Percentiles rank a stretch among this genome's conserved stretches.
Conservation (phyloP, 2,797 vertebrate genomes). For the Siniperca undulata region DNA sequence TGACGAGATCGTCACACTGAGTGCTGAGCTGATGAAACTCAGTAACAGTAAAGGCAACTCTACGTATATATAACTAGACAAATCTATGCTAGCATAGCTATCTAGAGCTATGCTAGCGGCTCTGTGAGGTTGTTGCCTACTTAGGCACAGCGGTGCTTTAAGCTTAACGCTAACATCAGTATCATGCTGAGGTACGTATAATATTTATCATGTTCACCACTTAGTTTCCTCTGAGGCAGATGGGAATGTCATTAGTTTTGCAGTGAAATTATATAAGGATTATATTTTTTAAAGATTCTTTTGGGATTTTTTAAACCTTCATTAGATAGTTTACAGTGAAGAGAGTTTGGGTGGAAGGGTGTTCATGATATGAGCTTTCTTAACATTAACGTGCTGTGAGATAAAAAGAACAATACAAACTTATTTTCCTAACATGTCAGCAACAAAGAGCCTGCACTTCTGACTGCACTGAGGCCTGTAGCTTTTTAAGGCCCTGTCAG, state of each 20-base stretch:
- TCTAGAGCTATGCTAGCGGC: not conserved
- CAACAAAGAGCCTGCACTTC: constrained; percentile 5
- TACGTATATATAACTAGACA: not conserved
- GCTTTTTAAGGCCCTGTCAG: constrained; percentile 41
- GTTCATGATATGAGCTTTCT: not conserved
- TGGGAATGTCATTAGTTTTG: not conserved
- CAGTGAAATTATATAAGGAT: not conserved
- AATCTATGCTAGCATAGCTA: too few relatives aligned
- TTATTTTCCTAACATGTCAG: not conserved
- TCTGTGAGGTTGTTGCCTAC: not conserved
- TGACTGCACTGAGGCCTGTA: constrained; percentile 19
- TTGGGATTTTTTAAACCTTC: not conserved
- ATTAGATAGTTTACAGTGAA: not conserved
- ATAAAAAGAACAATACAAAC: constrained; percentile 13
- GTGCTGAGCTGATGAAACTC: too few relatives aligned
- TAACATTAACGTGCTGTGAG: constrained; percentile 2
- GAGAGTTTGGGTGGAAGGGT: not conserved
- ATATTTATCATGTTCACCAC: not conserved
- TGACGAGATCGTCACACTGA: not conserved
- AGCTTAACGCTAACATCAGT: not conserved
- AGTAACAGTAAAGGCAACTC: not conserved
- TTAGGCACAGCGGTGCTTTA: not conserved
- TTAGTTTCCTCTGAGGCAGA: not conserved
- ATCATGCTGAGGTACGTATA: not conserved
- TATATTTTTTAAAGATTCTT: not conserved